Base-by-base conservation (phyloP, 35 echinoderm and acorn worm species). In the Apostichopus californicus region DNA sequence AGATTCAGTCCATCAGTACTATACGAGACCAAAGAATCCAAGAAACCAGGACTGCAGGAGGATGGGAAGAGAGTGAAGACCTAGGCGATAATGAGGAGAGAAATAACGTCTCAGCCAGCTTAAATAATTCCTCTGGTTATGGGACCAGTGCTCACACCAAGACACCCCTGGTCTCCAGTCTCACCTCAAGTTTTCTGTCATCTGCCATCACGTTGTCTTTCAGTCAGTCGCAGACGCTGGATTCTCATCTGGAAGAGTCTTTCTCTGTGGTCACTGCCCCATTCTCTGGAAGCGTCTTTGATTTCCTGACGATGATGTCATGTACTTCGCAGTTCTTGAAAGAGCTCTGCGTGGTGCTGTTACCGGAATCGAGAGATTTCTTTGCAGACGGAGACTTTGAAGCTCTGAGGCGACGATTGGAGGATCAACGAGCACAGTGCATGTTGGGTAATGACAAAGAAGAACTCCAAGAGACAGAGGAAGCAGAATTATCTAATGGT, bases 291-390 rank as follows among this genome's bases (percentile, higher is more conserved):
- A 91, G 89, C 9, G 89, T 91, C 9, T 79, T 91, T 77, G 89
- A 91, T 79, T 91, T 91, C 7, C 89, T 91, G 71, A 91, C 89
- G 4, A 91, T 91, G 77, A 91, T 91, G 71, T 78, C 89, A 4
- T 91, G 89, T 34, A 57, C 89, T 0, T 91, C 72, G 10, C 89
- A 91, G 55, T 91, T 91, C 86, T 21, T 91, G 77, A 91, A 79
- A 26, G 89, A 91, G 13, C 71, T 91, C 15, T 91, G 89, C 46
- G 55, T 78, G 59, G 89, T 91, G 71, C 56, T 91, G 7, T 57
- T 72, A n/a, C 89, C 89, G 13, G 89, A 57, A 79, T 78, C 72
- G 34, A 91, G 73, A 73, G 77, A 78, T n/a, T 91, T 91, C 56
- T 54, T 91, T 13, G 57, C 89, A 26, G 77, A 10, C 13, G 89